A percentile compares a stretch with the other conserved stretches of the same genome.
These are phyloP conservation scores for Rhea pennata DNA, from an alignment of 2,113 vertebrate genomes.

Conservation along the genomic window DNA sequence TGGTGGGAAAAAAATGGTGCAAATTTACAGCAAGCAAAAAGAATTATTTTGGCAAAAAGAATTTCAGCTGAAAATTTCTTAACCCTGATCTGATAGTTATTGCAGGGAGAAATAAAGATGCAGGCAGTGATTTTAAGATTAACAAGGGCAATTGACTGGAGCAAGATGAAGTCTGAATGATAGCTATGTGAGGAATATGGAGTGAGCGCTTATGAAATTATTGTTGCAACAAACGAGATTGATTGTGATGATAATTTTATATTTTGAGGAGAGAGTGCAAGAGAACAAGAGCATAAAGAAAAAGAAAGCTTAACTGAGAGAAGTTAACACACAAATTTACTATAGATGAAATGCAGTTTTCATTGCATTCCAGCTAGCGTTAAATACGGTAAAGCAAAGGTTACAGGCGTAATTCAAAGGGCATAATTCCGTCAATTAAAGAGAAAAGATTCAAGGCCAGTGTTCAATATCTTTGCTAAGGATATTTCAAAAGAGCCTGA, in stretches of 20 bases:
- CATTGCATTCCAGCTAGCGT: neutral
- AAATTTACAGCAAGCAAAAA: neutral
- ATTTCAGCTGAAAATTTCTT: neutral
- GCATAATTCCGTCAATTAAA: neutral
- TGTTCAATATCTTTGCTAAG: neutral
- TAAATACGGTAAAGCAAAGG: neutral
- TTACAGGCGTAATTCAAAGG: neutral
- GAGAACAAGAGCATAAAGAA: neutral
- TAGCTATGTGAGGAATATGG: neutral
- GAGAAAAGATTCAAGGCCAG: neutral
- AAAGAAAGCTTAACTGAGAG: neutral
- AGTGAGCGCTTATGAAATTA: neutral
- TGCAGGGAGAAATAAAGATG: neutral
- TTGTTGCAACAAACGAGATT: neutral
- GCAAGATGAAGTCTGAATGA: neutral
- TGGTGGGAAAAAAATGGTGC: neutral
- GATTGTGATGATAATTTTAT: neutral
- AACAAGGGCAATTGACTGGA: neutral
- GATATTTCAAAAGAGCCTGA: neutral
- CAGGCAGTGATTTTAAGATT: neutral
- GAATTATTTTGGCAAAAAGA: neutral
- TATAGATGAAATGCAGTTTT: neutral
- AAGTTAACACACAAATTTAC: neutral
- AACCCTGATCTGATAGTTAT: neutral
- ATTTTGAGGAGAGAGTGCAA: neutral